Evolutionary conservation across 2,113 vertebrate genomes (phyloP).

Genomic region (Chamaetylas fuelleborni): DNA sequence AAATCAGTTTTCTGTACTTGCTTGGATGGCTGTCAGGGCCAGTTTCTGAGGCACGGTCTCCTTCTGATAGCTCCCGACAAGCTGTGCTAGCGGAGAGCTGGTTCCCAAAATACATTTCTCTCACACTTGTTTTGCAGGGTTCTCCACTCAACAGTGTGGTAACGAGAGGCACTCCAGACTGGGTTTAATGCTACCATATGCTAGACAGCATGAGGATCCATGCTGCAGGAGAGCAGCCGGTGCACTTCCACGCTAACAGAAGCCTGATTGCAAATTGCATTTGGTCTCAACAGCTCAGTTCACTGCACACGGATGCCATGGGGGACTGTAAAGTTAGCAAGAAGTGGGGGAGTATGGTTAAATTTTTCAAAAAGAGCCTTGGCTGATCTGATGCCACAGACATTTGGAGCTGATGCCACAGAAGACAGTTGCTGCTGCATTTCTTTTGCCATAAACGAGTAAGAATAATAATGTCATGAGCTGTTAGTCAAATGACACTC

Average conservation of each 20-base stretch:
- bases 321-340: slow-evolving; percentile 76
- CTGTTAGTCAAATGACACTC: slow-evolving; percentile 72
- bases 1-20: slow-evolving; percentile 15
- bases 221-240: slow-evolving; percentile 75
- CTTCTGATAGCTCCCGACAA: slow-evolving; percentile 65
- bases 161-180: slow-evolving; percentile 75
- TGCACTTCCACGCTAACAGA: slow-evolving; percentile 78
- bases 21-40: slow-evolving; percentile 57
- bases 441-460: slow-evolving; percentile 73
- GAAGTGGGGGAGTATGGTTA: slow-evolving; percentile 70
- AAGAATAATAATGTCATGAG: slow-evolving; percentile 68
- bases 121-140: slow-evolving; percentile 73
- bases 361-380: slow-evolving; percentile 63
- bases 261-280: slow-evolving; percentile 77
- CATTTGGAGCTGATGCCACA: slow-evolving; percentile 60
- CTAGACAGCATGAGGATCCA: slow-evolving; percentile 80
- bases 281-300: slow-evolving; percentile 79
- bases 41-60: slow-evolving; percentile 64
- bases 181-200: slow-evolving; percentile 79
- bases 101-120: slow-evolving; percentile 70
- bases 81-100: slow-evolving; percentile 56
- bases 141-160: slow-evolving; percentile 71
- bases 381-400: slow-evolving; percentile 69
- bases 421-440: slow-evolving; percentile 69
- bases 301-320: slow-evolving; percentile 77